Conservation (phyloP, 2,797 vertebrate species). For the Morelia viridis region DNA sequence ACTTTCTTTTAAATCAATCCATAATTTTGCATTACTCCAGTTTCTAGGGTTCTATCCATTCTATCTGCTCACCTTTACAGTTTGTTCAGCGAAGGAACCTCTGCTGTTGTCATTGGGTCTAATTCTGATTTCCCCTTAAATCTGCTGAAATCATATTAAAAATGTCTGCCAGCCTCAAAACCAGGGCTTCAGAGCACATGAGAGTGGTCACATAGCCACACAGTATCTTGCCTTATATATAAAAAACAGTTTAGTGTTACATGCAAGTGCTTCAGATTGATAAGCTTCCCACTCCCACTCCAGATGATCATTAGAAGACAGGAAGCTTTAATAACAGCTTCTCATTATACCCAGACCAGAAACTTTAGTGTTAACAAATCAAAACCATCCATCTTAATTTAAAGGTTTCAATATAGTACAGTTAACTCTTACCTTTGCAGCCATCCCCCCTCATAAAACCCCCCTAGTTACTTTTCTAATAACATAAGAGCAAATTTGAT, state of each 20-base stretch:
- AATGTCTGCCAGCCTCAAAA: background rate
- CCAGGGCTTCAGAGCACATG: background rate
- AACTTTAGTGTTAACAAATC: background rate
- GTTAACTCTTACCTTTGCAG: background rate
- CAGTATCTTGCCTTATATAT: background rate
- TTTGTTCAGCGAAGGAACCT: constrained; percentile 19
- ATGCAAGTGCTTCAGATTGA: background rate
- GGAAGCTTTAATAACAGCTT: background rate
- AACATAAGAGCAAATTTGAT: background rate
- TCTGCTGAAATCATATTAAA: background rate
- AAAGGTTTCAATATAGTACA: background rate
- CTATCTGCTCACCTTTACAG: constrained; percentile 2
- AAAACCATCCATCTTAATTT: background rate
- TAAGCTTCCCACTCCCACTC: background rate
- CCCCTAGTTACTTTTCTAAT: background rate
- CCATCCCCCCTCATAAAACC: background rate
- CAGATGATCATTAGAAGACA: background rate
- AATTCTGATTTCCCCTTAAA: background rate
- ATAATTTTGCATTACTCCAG: constrained; percentile 43
- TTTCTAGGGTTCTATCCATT: constrained; percentile 25
- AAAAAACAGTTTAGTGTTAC: background rate
- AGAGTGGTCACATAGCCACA: background rate
- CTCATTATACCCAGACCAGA: background rate
- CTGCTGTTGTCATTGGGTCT: background rate
- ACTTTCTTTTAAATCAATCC: constrained; percentile 27